Base-by-base conservation (phyloP, 2,113 vertebrate species). In the Ceyx melanurus region DNA sequence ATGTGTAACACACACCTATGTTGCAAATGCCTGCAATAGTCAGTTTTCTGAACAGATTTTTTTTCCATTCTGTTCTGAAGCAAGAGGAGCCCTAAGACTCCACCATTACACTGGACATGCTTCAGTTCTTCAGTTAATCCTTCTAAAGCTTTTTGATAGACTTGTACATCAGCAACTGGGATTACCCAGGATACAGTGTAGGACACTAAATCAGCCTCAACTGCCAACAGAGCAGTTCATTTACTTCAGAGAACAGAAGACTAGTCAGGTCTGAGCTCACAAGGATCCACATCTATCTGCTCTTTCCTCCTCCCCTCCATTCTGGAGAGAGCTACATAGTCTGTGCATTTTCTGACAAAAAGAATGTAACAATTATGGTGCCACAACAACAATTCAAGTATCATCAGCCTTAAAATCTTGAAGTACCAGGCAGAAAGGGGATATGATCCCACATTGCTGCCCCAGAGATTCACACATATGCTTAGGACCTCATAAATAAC, bases 71-170 rank as follows among this genome's bases (percentile, higher is more conserved):
- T 40, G 11, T 33, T 65, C 65, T 78, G 14, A 62, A 51, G 15
- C 67, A 82, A 68, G 5, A 43, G 19, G 13, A 91, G 33, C 21
- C 21, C 56, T 31, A 81, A 85, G 64, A 62, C 28, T 56, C 67
- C 10, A n/a, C 13, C 2, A 0, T 58, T 73, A 6, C 6, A 79
- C 0, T 22, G 4, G 65, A 64, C 25, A 67, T 3, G 3, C 28
- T 82, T 72, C 57, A 75, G 40, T 5, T 25, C 37, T 50, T 65
- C 77, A 45, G 15, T 18, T 64, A 68, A 43, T 29, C 67, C 66
- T 75, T 67, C 72, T 54, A 77, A 74, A 83, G 22, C 48, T 61
- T 75, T 86, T 50, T 3, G 12, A 29, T 61, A n/a, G 42, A 48
- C 29, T 57, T 48, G 11, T 15, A 42, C n/a, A 60, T 46, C 46